Evolutionary conservation across 1,140 invertebrate species (phyloP).

Genomic region (Neelides sp.): DNA sequence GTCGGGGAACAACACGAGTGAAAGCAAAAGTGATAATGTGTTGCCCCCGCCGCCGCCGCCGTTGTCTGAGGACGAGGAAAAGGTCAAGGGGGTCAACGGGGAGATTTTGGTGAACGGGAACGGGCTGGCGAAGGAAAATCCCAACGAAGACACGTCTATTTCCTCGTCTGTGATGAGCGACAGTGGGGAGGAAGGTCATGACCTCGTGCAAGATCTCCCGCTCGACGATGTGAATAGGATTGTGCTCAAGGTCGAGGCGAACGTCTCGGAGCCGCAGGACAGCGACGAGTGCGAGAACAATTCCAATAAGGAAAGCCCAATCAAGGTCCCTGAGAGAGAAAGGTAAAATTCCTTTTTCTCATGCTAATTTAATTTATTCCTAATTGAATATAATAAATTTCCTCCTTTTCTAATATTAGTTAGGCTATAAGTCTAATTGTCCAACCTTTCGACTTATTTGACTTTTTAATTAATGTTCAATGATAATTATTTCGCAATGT

Average conservation of each 20-base stretch:
- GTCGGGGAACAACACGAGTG: slow-evolving; percentile 5
- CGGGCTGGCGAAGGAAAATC: slow-evolving; percentile 9
- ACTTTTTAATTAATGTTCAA: no score
- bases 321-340: slow-evolving; percentile 14
- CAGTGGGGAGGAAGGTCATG: slow-evolving; percentile 19
- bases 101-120: slow-evolving; percentile 6
- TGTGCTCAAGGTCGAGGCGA: slow-evolving; percentile 23
- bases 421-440: no score
- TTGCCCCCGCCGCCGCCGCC: slow-evolving; percentile 23
- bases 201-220: slow-evolving; percentile 10
- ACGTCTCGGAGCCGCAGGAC: neutral
- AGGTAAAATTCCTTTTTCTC: neutral
- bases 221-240: slow-evolving; percentile 13
- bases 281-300: neutral
- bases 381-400: neutral
- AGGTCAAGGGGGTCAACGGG: slow-evolving; percentile 7
- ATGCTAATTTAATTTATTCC: neutral
- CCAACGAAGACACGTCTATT: slow-evolving; percentile 29
- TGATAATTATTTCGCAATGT: no score
- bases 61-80: slow-evolving; percentile 8
- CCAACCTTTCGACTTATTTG: no score
- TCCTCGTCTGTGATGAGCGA: slow-evolving; percentile 30
- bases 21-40: slow-evolving; percentile 25
- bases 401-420: no score
- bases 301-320: slow-evolving; percentile 10